A percentile compares a stretch with the other conserved stretches of the same genome.
Evolutionary conservation across 37 sponge, comb jelly and placozoan genomes (phyloP).

Genomic region (Trichoplax adhaerens): DNA sequence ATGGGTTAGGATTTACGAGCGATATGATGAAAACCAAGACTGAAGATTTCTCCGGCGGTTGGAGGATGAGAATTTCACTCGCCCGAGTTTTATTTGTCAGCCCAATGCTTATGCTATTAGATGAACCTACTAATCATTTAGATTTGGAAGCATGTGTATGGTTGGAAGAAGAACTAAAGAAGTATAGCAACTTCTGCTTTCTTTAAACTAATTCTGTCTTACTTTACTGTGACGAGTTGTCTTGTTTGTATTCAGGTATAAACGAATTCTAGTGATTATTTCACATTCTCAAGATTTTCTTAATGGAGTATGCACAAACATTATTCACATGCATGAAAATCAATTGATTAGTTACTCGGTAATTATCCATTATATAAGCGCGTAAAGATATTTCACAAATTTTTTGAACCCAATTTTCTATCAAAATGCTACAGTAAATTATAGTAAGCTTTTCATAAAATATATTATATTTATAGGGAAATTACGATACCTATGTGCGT

Average conservation of each 20-base stretch:
- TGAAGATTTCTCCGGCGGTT: slow-evolving; percentile 85
- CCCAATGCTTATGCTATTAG: slow-evolving; percentile 68
- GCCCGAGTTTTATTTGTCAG: slow-evolving; percentile 70
- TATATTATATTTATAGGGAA: slow-evolving; percentile 39
- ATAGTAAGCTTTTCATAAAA: too few species aligned
- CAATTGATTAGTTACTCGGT: slow-evolving; percentile 53
- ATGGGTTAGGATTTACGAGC: slow-evolving; percentile 34
- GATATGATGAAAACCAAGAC: slow-evolving; percentile 57
- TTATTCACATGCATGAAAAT: slow-evolving; percentile 59
- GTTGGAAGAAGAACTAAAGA: slow-evolving; percentile 78
- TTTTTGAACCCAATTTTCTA: too few species aligned
- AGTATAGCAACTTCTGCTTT: slow-evolving; percentile 10
- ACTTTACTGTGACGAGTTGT: too few species aligned
- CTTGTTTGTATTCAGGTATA: slow-evolving; percentile 26
- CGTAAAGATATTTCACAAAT: too few species aligned
- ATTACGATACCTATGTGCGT: slow-evolving; percentile 79
- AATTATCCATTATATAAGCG: not conserved
- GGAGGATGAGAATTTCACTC: slow-evolving; percentile 79
- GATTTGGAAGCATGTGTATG: slow-evolving; percentile 95
- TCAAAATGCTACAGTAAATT: too few species aligned
- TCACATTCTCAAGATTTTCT: slow-evolving; percentile 92
- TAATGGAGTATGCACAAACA: slow-evolving; percentile 92
- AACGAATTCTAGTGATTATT: slow-evolving; percentile 65
- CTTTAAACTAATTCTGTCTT: not conserved
- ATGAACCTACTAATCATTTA: slow-evolving; percentile 90